Evolutionary conservation across 2,113 vertebrate genomes (phyloP).

Genomic region (Lota lota): DNA sequence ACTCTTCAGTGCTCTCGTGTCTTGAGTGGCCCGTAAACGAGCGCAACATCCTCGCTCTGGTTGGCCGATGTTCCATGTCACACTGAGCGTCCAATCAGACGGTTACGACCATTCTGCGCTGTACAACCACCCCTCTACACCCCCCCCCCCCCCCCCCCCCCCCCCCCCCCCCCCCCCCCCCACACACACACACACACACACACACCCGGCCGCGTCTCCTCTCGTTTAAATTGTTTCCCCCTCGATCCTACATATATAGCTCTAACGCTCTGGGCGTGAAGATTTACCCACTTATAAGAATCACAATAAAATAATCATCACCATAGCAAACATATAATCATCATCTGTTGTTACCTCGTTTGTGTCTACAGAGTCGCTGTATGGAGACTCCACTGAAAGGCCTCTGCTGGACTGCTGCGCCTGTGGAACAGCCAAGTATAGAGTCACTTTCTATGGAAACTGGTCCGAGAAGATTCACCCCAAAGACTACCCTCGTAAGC

Average conservation of each 20-base stretch:
- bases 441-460: slow-evolving; percentile 94
- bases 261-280: slow-evolving; percentile 10
- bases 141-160: neutral
- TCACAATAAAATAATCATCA: no score
- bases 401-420: slow-evolving; percentile 89
- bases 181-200: neutral
- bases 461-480: slow-evolving; percentile 97
- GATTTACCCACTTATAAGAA: no score
- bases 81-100: slow-evolving; percentile 39
- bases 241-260: slow-evolving; percentile 1
- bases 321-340: no score
- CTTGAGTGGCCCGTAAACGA: slow-evolving; percentile 32
- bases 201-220: neutral
- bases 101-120: slow-evolving; percentile 4
- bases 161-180: neutral
- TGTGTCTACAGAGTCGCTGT: slow-evolving; percentile 73
- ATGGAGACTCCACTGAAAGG: slow-evolving; percentile 81
- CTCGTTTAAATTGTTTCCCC: neutral
- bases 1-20: slow-evolving; percentile 32
- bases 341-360: slow-evolving; percentile 3
- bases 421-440: slow-evolving; percentile 96
- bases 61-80: slow-evolving; percentile 42
- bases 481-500: slow-evolving; percentile 96
- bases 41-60: slow-evolving; percentile 28
- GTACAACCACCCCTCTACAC: slow-evolving; percentile 2